phyloP scores from a whole-genome alignment of 92 coral and sea anemone species.

The Phymanthus crucifer region DNA sequence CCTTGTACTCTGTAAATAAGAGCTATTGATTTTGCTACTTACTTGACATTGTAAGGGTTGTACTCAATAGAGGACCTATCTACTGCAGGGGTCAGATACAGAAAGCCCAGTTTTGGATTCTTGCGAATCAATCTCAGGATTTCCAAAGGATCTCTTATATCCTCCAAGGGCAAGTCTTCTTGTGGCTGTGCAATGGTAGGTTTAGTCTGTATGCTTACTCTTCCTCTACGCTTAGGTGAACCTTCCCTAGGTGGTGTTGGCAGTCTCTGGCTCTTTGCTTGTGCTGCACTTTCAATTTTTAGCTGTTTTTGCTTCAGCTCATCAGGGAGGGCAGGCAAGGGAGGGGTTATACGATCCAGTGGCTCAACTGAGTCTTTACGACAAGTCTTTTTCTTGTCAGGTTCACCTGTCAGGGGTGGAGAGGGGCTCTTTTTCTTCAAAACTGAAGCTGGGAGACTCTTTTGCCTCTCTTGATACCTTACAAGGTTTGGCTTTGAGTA shows the following conservation, averaged over 20 bases:
- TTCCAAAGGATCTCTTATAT: constrained; percentile 72
- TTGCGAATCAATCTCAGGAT: constrained; percentile 71
- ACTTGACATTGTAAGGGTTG: constrained; percentile 96
- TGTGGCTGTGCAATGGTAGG: constrained; percentile 13
- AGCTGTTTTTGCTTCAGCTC: constrained; percentile 75
- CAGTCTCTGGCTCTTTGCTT: constrained; percentile 34
- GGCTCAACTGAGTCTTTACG: constrained; percentile 84
- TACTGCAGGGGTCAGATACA: constrained; percentile 95
- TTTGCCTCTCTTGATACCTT: constrained; percentile 78
- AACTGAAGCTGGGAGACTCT: constrained; percentile 58
- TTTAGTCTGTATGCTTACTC: constrained; percentile 25
- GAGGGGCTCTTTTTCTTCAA: constrained; percentile 74
- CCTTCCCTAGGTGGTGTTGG: constrained; percentile 38
- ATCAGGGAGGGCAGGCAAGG: constrained; percentile 86
- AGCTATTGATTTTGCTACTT: constrained; percentile 30
- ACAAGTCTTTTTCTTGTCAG: constrained; percentile 63
- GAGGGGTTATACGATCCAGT: constrained; percentile 78
- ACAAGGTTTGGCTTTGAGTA: constrained; percentile 74
- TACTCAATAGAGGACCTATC: constrained; percentile 92
- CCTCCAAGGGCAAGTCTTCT: constrained; percentile 51
- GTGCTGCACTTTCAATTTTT: constrained; percentile 74
- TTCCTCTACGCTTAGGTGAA: constrained; percentile 55
- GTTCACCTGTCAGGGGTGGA: constrained; percentile 70
- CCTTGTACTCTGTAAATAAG: no score
- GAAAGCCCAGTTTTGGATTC: constrained; percentile 89